Evolutionary conservation across 1,140 invertebrate species (phyloP), one percentile per base, ranked within the genome.

Genomic region (Medauroidea extradentata): DNA sequence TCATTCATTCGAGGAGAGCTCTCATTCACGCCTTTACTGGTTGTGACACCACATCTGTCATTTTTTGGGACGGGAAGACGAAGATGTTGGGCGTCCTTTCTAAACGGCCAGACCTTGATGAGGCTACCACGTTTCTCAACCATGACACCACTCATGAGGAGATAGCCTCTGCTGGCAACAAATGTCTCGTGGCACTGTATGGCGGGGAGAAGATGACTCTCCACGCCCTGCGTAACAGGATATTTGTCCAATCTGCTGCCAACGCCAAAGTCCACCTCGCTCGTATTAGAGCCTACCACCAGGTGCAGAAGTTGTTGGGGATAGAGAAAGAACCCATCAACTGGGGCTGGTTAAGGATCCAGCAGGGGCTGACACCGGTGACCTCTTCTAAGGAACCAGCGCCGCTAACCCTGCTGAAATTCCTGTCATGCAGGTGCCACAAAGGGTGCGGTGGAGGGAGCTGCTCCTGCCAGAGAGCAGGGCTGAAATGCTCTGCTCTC

Each of bases 301-400:
- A 67, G 43, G 56, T 65, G 44, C 61, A 69, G 52, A 34, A 63
- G 42, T 66, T 62, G 61, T 25, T 48, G 7, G 60, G 54, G 21
- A 8, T 21, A 21, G 27, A 29, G n/a, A 19, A 21, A 52, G 18
- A 19, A 8, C 50, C 24, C 50, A 19, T 9, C 18, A 27, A 52
- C 18, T 24, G 50, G 53, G 53, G 42, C 3, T 55, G 53, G 7
- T 7, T 13, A 43, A 55, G 18, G 53, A 18, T 5, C 34, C 24
- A 43, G 53, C 24, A 55, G 34, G 34, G 29, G 29, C 53, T 55
- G 53, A 43, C 34, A 43, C 53, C 29, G 34, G 34, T 55, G 24
- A 55, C 53, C 24, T 46, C 53, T 5, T 5, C 24, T 9, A 43
- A 43, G 24, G n/a, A 46, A 49, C 53, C 53, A 55, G 53, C 53